A percentile compares a stretch with the other conserved stretches of the same genome.
Evolutionary conservation across 2,797 vertebrate species (phyloP).

Genomic region (Hippoglossus hippoglossus): DNA sequence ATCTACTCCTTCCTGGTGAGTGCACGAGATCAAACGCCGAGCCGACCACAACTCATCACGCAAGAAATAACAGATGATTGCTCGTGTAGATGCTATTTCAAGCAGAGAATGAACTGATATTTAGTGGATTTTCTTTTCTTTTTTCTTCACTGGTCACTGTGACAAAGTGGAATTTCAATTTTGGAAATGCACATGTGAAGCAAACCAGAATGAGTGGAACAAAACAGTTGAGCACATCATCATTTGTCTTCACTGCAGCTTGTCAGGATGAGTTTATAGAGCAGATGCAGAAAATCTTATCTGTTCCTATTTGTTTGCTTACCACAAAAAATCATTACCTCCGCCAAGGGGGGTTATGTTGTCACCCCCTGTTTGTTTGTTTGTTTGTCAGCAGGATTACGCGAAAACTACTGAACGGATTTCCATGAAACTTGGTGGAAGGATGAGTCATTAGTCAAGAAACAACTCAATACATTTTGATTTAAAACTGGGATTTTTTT

Average conservation of each 20-base stretch:
- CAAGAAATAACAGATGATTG: slow-evolving; percentile 78
- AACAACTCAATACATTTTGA: no score
- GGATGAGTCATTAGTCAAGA: no score
- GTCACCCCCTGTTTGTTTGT: slow-evolving; percentile 1
- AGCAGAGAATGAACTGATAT: slow-evolving; percentile 74
- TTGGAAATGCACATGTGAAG: slow-evolving; percentile 25
- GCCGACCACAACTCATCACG: slow-evolving; percentile 72
- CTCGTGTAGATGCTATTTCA: slow-evolving; percentile 72
- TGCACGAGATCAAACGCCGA: slow-evolving; percentile 80
- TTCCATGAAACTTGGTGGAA: no score
- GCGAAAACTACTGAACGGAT: no score
- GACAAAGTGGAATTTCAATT: slow-evolving; percentile 59
- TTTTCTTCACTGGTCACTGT: slow-evolving; percentile 60
- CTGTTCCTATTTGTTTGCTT: background rate
- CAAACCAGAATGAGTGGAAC: background rate
- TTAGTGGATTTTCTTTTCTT: slow-evolving; percentile 29
- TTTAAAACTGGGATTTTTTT: no score
- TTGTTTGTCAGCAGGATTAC: background rate
- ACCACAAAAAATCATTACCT: background rate
- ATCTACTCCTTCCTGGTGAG: slow-evolving; percentile 78
- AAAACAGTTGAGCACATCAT: background rate
- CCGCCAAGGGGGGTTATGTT: no score
- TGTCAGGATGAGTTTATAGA: background rate
- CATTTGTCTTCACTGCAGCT: background rate
- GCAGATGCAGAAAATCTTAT: background rate